Conservation (phyloP, 2,888 invertebrate genomes). For the Boloria selene region DNA sequence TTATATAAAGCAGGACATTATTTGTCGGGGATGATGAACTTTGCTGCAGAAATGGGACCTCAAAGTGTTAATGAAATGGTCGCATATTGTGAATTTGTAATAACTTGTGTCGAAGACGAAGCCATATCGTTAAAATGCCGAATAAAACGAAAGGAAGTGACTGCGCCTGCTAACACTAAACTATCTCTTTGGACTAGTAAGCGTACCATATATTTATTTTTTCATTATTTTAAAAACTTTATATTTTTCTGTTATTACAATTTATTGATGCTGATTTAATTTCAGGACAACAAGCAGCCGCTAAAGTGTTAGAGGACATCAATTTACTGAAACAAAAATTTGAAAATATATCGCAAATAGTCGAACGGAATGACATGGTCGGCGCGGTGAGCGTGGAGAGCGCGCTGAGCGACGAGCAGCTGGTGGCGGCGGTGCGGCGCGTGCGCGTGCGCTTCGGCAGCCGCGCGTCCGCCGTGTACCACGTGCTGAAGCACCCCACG, state of each 20-base stretch:
- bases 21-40: constrained; percentile 38
- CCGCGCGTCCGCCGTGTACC: constrained; percentile 40
- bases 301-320: constrained; percentile 33
- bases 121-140: constrained; percentile 9
- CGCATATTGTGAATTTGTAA: constrained; percentile 41
- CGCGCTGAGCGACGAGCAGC: constrained; percentile 28
- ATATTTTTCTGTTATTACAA: constrained; percentile 10
- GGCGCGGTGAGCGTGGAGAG: constrained; percentile 29
- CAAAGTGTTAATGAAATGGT: constrained; percentile 41
- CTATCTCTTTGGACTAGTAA: constrained; percentile 12
- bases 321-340: constrained; percentile 32
- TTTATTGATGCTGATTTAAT: constrained; percentile 16
- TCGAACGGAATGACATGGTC: constrained; percentile 39
- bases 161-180: constrained; percentile 7
- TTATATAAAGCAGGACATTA: constrained; percentile 37
- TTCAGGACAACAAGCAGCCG: constrained; percentile 39
- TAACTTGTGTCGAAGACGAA: constrained; percentile 39
- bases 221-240: neutral
- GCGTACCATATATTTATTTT: neutral
- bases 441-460: constrained; percentile 38
- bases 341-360: constrained; percentile 26
- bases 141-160: constrained; percentile 8
- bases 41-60: constrained; percentile 38
- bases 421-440: constrained; percentile 32
- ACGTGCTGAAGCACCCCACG: constrained; percentile 42